phyloP scores from a whole-genome alignment of 2,113 vertebrate species.

The Pedionomus torquatus region DNA sequence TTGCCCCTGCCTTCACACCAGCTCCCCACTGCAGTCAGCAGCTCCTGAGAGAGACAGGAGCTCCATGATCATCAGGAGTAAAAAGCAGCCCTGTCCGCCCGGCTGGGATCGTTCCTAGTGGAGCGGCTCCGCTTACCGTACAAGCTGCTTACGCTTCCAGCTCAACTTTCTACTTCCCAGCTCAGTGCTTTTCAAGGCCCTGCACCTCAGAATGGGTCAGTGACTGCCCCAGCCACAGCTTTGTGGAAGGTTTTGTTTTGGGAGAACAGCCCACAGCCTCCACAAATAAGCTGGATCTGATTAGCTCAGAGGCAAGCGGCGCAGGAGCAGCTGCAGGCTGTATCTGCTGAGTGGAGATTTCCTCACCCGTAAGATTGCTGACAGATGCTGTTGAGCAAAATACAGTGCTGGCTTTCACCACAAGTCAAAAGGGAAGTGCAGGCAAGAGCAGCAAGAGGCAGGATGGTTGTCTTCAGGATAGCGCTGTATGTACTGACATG shows the following conservation, averaged over 20 bases:
- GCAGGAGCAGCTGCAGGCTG: conserved; percentile 46
- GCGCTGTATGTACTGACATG: background rate
- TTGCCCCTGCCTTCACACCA: background rate
- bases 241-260: background rate
- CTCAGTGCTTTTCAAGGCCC: background rate
- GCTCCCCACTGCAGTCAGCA: background rate
- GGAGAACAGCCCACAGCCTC: background rate
- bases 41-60: background rate
- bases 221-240: background rate
- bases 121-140: background rate
- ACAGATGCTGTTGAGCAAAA: conserved; percentile 59
- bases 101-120: background rate
- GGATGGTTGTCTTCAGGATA: background rate
- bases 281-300: conserved; percentile 1
- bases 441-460: background rate
- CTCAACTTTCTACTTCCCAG: background rate
- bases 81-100: background rate
- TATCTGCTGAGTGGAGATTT: conserved; percentile 59
- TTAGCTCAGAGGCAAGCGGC: conserved; percentile 17
- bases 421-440: conserved; percentile 5
- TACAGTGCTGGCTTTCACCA: conserved; percentile 25
- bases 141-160: background rate
- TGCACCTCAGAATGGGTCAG: background rate
- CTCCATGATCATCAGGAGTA: fast-evolving
- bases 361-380: conserved; percentile 36